These are phyloP conservation scores for Karalla daura DNA, from an alignment of 2,797 vertebrate genomes.

Conservation along the genomic window DNA sequence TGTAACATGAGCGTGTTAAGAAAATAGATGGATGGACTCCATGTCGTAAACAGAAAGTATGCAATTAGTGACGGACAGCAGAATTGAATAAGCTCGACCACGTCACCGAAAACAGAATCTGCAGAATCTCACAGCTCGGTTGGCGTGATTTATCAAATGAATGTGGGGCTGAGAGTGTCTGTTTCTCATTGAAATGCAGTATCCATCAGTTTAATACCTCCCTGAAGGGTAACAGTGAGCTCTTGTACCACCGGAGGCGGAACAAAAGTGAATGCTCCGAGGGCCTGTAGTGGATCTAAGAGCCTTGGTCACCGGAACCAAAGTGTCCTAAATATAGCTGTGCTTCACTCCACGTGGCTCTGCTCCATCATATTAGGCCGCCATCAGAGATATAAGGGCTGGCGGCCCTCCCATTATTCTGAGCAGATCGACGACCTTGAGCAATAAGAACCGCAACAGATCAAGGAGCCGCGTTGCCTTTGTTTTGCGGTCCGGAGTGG, in stretches of 20 bases:
- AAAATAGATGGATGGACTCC: too few species aligned
- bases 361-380: slow-evolving; percentile 69
- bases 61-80: slow-evolving; percentile 41
- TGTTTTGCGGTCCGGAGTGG: not conserved
- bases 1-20: too few species aligned
- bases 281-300: slow-evolving; percentile 64
- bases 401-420: slow-evolving; percentile 36
- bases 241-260: slow-evolving; percentile 61
- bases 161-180: slow-evolving; percentile 28
- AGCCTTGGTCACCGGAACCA: slow-evolving; percentile 64
- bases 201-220: slow-evolving; percentile 64
- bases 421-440: slow-evolving; percentile 47
- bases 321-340: slow-evolving; percentile 75
- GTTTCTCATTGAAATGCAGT: slow-evolving; percentile 65
- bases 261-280: slow-evolving; percentile 68
- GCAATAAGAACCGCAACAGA: slow-evolving; percentile 20
- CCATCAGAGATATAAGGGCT: slow-evolving; percentile 54
- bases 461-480: slow-evolving; percentile 2
- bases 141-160: slow-evolving; percentile 37
- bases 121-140: slow-evolving; percentile 7
- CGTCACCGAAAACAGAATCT: slow-evolving; percentile 7
- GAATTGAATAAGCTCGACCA: slow-evolving; percentile 29
- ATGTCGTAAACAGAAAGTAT: slow-evolving; percentile 30
- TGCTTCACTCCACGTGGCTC: slow-evolving; percentile 51
- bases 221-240: slow-evolving; percentile 61